A percentile compares a stretch with the other conserved stretches of the same genome.
phyloP scores from a whole-genome alignment of 2,888 invertebrate species.

The Drosophila neoperkinsi region DNA sequence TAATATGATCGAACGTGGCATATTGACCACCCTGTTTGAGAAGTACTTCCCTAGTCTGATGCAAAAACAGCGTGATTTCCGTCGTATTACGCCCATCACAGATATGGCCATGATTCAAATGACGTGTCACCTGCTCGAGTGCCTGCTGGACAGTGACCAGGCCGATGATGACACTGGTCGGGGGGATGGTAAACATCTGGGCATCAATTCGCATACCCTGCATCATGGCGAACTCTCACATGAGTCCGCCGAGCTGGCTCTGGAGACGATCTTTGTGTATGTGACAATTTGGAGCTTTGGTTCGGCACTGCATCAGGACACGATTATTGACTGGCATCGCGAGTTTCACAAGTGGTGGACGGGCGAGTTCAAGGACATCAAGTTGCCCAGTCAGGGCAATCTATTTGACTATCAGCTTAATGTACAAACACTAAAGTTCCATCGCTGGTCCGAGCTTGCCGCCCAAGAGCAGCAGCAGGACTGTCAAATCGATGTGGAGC shows the following conservation, averaged over 20 bases:
- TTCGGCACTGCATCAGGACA: constrained; percentile 95
- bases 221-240: constrained; percentile 90
- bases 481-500: constrained; percentile 89
- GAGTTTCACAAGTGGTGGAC: constrained; percentile 99
- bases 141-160: constrained; percentile 87
- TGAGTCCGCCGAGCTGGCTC: constrained; percentile 87
- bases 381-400: constrained; percentile 93
- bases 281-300: constrained; percentile 97
- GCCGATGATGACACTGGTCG: constrained; percentile 19
- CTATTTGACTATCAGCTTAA: constrained; percentile 97
- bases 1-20: constrained; percentile 91
- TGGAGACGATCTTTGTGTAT: constrained; percentile 96
- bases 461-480: constrained; percentile 88
- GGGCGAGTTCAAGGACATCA: constrained; percentile 96
- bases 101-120: constrained; percentile 96
- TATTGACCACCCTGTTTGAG: constrained; percentile 95
- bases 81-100: constrained; percentile 95
- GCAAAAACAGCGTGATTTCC: constrained; percentile 92
- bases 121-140: constrained; percentile 94
- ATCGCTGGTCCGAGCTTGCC: constrained; percentile 92
- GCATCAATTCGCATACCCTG: constrained; percentile 63
- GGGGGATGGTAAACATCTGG: constrained; percentile 6
- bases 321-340: constrained; percentile 95
- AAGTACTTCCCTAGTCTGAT: constrained; percentile 95
- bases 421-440: constrained; percentile 92